Evolutionary conservation across 2,888 invertebrate species (phyloP), one percentile per base, ranked within the genome.

Genomic region (Apotomis turbidana): DNA sequence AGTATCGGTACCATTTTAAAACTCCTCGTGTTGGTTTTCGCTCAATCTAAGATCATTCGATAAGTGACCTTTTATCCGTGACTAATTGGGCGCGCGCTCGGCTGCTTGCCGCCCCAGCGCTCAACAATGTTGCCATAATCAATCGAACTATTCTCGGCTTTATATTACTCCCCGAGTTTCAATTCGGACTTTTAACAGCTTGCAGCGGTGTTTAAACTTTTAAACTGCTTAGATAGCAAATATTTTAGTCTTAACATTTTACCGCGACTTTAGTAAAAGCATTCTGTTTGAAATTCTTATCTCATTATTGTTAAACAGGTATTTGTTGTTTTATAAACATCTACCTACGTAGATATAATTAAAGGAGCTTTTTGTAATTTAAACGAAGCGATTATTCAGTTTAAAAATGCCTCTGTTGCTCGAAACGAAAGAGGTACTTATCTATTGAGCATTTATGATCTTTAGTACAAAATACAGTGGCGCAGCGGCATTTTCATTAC

Each of bases 11-110:
- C 44, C 41, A 55, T 64, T 41, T 46, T 4, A 41, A 46, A 27
- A 66, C 81, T 76, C 81, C 81, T 80, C 77, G 80, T 82, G 77
- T 85, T 86, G 84, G 82, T 84, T 86, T 84, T 83, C 76, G 79
- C 78, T 76, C 76, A 63, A 68, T 64, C 72, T 69, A 75, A 74
- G 75, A 77, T 75, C 76, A 77, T 75, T 77, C 74, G 81, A 80
- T 86, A 85, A 87, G 85, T 85, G 85, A 85, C 88, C 82, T 87
- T 86, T 86, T 85, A 87, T 87, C 85, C 79, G 79, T 75, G 80
- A 82, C 83, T 86, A 87, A 87, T 89, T 85, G 84, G 85, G 78
- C 82, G 81, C 80, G 80, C 84, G 81, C 81, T 83, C 82, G 79
- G 13, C 71, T 68, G 61, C 62, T 71, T 71, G 36, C 68, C 64